These are phyloP conservation scores for Meiosimyza decipiens DNA, from an alignment of 2,888 invertebrate species.

Conservation along the genomic window DNA sequence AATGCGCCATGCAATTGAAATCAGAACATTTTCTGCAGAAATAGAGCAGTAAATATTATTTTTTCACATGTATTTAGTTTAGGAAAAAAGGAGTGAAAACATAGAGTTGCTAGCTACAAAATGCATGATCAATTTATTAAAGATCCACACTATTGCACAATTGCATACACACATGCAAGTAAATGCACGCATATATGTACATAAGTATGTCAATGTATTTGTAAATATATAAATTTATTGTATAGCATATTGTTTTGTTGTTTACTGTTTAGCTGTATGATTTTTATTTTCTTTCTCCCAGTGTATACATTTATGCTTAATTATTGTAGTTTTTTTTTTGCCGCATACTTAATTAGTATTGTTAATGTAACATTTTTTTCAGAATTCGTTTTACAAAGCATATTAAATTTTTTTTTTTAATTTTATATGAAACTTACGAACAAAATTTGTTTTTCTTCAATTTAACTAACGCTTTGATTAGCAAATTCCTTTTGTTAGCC, in stretches of 20 bases:
- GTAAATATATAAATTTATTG: background rate
- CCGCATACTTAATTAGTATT: background rate
- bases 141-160: no score
- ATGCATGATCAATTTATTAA: no score
- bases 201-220: background rate
- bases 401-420: background rate
- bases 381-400: background rate
- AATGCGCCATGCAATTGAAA: no score
- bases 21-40: no score
- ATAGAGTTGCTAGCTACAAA: no score
- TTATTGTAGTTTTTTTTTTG: background rate
- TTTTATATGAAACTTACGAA: slow-evolving; percentile 16
- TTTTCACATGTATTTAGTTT: no score
- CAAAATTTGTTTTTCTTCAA: background rate
- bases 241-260: slow-evolving; percentile 14
- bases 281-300: background rate
- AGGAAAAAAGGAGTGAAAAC: no score
- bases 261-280: background rate
- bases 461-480: background rate
- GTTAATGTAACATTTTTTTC: background rate
- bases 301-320: slow-evolving; percentile 18
- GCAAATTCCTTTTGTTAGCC: slow-evolving; percentile 1
- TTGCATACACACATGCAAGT: no score
- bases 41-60: no score
- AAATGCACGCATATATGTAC: no score